Evolutionary conservation across 2,797 vertebrate genomes (phyloP).

Genomic region (Xiphorhynchus erythropygius): DNA sequence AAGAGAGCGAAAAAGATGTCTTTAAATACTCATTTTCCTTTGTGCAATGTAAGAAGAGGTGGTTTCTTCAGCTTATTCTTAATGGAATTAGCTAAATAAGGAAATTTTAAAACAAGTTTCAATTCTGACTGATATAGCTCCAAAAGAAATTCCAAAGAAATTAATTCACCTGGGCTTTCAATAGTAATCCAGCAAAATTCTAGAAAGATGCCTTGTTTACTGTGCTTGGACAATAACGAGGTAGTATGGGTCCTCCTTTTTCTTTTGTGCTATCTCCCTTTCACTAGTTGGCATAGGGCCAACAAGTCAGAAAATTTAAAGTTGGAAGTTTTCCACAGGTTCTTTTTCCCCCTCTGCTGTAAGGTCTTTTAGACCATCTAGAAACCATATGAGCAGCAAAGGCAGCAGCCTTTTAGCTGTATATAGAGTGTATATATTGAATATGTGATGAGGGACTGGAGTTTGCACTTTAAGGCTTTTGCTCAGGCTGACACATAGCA

Average conservation of each 20-base stretch:
- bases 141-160: neutral
- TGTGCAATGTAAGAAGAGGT: neutral
- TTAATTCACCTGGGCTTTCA: neutral
- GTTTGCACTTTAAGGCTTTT: neutral
- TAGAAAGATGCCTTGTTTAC: neutral
- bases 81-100: neutral
- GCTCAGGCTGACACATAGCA: neutral
- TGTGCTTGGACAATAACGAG: neutral
- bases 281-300: neutral
- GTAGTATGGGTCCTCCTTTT: neutral
- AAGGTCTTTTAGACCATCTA: neutral
- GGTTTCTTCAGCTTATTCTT: neutral
- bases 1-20: neutral
- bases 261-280: neutral
- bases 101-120: conserved; percentile 17
- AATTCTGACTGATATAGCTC: neutral
- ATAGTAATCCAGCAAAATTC: neutral
- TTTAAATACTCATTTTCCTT: neutral
- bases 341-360: rapidly evolving
- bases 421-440: neutral
- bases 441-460: neutral
- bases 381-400: neutral
- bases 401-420: neutral
- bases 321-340: neutral
- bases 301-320: neutral